Conservation (phyloP, 1,140 invertebrate species). For the Calosoma granatense region DNA sequence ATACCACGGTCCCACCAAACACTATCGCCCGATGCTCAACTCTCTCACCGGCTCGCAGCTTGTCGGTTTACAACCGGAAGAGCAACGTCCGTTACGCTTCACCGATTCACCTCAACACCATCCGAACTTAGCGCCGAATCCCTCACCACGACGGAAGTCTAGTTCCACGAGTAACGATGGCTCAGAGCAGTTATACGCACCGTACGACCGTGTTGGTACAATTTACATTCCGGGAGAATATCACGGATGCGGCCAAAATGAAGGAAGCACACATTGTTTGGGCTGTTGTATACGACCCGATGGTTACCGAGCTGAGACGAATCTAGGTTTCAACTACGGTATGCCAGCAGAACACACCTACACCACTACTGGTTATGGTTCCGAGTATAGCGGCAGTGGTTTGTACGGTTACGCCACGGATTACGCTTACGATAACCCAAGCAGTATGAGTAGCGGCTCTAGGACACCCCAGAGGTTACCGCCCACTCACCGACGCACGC, state of each 20-base stretch:
- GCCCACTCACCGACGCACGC: conserved; percentile 51
- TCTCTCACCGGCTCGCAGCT: conserved; percentile 38
- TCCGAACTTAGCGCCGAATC: conserved; percentile 44
- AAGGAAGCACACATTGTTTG: conserved; percentile 17
- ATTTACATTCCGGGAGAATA: conserved; percentile 45
- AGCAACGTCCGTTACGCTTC: conserved; percentile 58
- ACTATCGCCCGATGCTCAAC: conserved; percentile 58
- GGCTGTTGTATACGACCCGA: conserved; percentile 16
- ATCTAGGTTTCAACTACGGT: conserved; percentile 20
- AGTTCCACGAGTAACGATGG: conserved; percentile 53
- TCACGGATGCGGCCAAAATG: conserved; percentile 23
- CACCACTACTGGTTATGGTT: conserved; percentile 29
- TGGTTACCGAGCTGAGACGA: conserved; percentile 19
- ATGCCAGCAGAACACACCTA: conserved; percentile 25
- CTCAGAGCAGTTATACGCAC: conserved; percentile 38
- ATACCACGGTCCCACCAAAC: conserved; percentile 76
- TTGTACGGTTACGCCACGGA: conserved; percentile 32
- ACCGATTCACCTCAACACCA: conserved; percentile 68
- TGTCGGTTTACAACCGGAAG: conserved; percentile 37
- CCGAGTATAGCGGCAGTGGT: conserved; percentile 29
- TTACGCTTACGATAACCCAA: conserved; percentile 51
- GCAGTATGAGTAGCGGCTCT: conserved; percentile 37
- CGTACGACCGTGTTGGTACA: conserved; percentile 39
- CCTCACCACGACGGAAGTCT: conserved; percentile 56
- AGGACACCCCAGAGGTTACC: conserved; percentile 38